Evolutionary conservation across 2,113 vertebrate genomes (phyloP).

Genomic region (Paradoxurus hermaphroditus): DNA sequence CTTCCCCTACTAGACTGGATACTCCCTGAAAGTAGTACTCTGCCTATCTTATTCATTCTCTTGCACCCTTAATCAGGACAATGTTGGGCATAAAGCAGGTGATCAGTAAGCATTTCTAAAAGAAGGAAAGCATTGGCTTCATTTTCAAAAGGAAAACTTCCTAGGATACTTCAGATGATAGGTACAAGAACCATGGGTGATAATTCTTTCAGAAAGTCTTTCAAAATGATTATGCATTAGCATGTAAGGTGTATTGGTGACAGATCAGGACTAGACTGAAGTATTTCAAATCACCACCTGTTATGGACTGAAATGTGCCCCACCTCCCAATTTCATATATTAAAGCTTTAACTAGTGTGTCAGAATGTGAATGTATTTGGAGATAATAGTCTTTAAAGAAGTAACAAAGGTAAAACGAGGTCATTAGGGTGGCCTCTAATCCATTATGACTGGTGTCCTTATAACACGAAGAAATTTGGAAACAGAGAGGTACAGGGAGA

Average conservation of each 20-base stretch:
- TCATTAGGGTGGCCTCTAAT: background rate
- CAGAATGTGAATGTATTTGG: background rate
- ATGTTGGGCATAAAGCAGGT: background rate
- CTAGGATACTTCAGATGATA: background rate
- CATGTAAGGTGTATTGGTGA: background rate
- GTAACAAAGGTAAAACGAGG: background rate
- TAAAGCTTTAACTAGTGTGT: background rate
- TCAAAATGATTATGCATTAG: background rate
- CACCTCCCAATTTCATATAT: background rate
- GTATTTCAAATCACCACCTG: background rate
- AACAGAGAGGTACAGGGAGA: background rate
- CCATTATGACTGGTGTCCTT: background rate
- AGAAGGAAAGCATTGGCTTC: background rate
- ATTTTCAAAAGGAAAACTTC: background rate
- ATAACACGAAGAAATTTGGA: background rate
- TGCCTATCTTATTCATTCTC: background rate
- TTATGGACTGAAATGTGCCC: background rate
- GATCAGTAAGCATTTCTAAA: background rate
- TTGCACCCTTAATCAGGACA: background rate
- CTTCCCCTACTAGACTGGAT: background rate
- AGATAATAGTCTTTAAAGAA: background rate
- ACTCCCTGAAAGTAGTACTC: background rate
- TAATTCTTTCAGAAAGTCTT: background rate
- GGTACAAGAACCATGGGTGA: background rate
- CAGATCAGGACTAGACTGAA: background rate